Evolutionary conservation across 2,888 invertebrate species (phyloP), one percentile per base, ranked within the genome.

Genomic region (Cordilura impudica): DNA sequence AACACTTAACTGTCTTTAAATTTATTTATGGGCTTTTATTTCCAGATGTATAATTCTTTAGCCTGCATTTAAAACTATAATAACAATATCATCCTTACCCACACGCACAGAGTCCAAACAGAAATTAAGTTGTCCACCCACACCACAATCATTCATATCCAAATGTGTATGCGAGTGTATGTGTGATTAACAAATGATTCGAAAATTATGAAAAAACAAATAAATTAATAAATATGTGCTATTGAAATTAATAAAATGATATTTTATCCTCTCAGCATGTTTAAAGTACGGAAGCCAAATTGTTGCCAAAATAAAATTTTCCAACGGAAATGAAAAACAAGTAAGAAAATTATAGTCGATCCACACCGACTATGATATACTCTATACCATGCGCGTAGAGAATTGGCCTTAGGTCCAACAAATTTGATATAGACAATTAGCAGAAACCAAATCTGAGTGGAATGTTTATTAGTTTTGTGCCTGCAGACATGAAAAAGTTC

Each of bases 11-110:
- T n/a, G n/a, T n/a, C n/a, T n/a, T n/a, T n/a, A 51, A 45, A 35
- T 58, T 73, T 53, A 73, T 78, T 78, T 78, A 78, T 73, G 67
- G 23, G 78, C 51, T 75, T 69, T 67, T 78, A 70, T 81, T 82
- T 78, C 75, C 82, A 81, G 77, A 66, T 81, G 72, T 73, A 72
- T 80, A 61, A 45, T 39, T 75, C 70, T 66, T 71, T 78, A 83
- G 83, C 82, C 81, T 81, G 79, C 84, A 81, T 79, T 73, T 73
- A 75, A 78, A 45, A 79, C 35, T 31, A 56, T 56, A 47, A 56
- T 47, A 63, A 16, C 5, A 16, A n/a, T 47, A 61, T 49, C 8
- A 29, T 14, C 65, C 7, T 21, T 14, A 58, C 56, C 75, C 63
- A 16, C 54, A 74, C 14, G 43, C 16, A 10, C 31, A 43, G 4